phyloP scores from a whole-genome alignment of 2,113 vertebrate genomes.

The Myotis yumanensis region DNA sequence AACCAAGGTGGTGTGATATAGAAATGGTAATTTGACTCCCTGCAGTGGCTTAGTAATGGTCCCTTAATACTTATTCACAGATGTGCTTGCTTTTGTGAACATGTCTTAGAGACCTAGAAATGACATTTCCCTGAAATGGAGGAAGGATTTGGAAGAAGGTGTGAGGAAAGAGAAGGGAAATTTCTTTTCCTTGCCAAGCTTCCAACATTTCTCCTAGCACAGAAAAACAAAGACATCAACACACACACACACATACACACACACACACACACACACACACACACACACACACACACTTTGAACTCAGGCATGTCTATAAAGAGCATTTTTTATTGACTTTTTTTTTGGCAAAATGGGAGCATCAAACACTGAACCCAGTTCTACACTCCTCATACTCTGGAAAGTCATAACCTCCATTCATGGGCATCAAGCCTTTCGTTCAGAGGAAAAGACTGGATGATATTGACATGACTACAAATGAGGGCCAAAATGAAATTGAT shows the following conservation, averaged over 20 bases:
- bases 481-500: not conserved
- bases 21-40: constrained; percentile 48
- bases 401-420: not conserved
- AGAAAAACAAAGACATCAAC: not conserved
- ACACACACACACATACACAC: not conserved
- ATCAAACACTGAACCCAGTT: not conserved
- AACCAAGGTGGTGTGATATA: not conserved
- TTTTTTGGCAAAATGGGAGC: not conserved
- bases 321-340: not conserved
- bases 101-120: constrained; percentile 33
- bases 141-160: not conserved
- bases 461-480: not conserved
- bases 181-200: not conserved
- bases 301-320: not conserved
- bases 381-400: too few species aligned
- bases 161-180: not conserved
- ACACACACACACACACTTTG: not conserved
- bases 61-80: not conserved
- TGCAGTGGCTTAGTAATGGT: constrained; percentile 9
- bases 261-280: not conserved
- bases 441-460: not conserved
- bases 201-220: not conserved
- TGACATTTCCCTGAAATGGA: not conserved
- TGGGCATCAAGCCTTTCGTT: not conserved
- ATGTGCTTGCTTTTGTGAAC: constrained; percentile 30